Base-by-base conservation (phyloP, 30 jellyfish, hydroid and myxozoan genomes). In the Mastigias papua region DNA sequence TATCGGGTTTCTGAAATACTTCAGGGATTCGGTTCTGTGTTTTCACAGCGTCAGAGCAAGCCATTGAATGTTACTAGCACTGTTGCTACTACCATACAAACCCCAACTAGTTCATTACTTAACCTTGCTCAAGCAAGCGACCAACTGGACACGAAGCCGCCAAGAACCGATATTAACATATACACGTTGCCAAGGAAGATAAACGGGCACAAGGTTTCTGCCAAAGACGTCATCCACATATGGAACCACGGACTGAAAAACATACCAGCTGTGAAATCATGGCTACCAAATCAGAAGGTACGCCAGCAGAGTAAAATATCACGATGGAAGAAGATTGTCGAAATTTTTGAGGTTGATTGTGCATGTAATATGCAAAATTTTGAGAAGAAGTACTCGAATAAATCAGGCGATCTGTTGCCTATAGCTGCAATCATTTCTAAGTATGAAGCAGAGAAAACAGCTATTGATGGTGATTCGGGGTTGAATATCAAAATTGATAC, bases 231-330 rank as follows among this genome's bases (percentile, higher is more conserved):
- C 73, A 81, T 93, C 35, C 93, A 88, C 37, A 76, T 93, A 3
- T 93, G 98, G 98, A 62, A 82, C 54, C 81, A 82, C 65, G 98
- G 98, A 17, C 73, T 88, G 28, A 82, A 89, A 48, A 72, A 89
- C 27, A 81, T 89, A 4, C 98, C 98, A 21, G 94, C 98, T 0
- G 97, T 93, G 31, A 76, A 73, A 23, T 34, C 90, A 11, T 93
- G 98, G 98, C 54, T 81, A 35, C 96, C 98, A 20, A 93, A 88
- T 31, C 98, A 93, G 62, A 93, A 93, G 64, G 90, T 89, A 2
- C 92, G 92, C 46, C 98, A 93, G 48, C 98, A 93, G 73, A 93
- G 98, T 70, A 93, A 93, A 73, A 93, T 93, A 0, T 93, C 98
- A 0, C 93, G 98, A 2, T 93, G 98, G 98, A 93, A 89, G 86